Percentiles rank a stretch among this genome's conserved stretches.
Conservation (phyloP, 1,140 invertebrate genomes). For the Battus philenor region DNA sequence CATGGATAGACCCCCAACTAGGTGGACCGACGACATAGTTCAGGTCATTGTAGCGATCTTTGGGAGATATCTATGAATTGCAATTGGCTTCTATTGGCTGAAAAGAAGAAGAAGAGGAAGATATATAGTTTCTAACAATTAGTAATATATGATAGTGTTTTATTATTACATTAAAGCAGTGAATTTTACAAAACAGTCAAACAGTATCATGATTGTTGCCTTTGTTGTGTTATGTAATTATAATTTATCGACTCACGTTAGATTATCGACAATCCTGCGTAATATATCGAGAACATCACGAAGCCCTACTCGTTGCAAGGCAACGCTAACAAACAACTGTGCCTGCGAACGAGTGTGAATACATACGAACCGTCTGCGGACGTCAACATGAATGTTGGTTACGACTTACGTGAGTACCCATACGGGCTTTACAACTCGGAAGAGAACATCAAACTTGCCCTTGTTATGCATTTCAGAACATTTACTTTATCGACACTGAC, state of each 20-base stretch:
- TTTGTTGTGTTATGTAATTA: background rate
- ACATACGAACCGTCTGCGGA: constrained; percentile 38
- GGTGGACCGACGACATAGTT: too few relatives aligned
- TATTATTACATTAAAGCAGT: background rate
- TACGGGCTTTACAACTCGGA: background rate
- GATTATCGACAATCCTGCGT: background rate
- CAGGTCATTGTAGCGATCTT: too few relatives aligned
- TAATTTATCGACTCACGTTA: background rate
- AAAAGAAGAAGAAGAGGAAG: too few relatives aligned
- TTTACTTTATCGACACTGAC: too few relatives aligned
- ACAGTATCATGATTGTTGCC: too few relatives aligned
- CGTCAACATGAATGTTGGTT: constrained; percentile 40
- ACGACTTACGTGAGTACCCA: constrained; percentile 31
- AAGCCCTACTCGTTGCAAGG: constrained; percentile 40
- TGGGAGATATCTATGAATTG: too few relatives aligned
- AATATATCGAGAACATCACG: background rate
- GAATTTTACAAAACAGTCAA: background rate
- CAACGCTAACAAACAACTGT: constrained; percentile 54
- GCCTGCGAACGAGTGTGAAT: constrained; percentile 44
- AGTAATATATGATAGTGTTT: too few relatives aligned
- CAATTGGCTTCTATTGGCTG: too few relatives aligned
- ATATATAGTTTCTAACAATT: too few relatives aligned
- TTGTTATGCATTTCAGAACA: background rate
- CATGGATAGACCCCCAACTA: too few relatives aligned
- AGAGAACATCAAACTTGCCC: background rate